Evolutionary conservation across 1,140 invertebrate species (phyloP).

Genomic region (Holotrichia oblita): DNA sequence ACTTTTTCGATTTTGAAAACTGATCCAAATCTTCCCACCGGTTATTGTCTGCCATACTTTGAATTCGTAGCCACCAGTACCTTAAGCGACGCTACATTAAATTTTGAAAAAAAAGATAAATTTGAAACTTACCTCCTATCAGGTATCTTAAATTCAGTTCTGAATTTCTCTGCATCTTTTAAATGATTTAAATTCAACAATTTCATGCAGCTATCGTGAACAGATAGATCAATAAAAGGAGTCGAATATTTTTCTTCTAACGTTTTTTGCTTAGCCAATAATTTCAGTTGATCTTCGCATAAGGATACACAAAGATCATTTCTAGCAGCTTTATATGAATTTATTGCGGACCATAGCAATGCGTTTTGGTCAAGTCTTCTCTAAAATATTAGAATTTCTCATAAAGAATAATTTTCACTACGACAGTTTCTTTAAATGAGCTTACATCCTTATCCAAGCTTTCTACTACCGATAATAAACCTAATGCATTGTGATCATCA

Average conservation of each 20-base stretch:
- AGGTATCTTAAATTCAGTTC: slow-evolving; percentile 90
- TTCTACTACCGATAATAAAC: slow-evolving; percentile 76
- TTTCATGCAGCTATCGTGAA: slow-evolving; percentile 86
- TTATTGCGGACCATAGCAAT: slow-evolving; percentile 71
- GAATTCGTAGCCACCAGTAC: slow-evolving; percentile 90
- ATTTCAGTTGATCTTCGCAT: slow-evolving; percentile 77
- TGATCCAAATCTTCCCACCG: slow-evolving; percentile 91
- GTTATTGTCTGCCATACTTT: slow-evolving; percentile 75
- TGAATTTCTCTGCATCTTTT: slow-evolving; percentile 88
- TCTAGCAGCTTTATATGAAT: slow-evolving; percentile 83
- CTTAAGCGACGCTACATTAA: slow-evolving; percentile 60
- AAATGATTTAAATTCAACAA: slow-evolving; percentile 79
- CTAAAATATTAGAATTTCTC: slow-evolving; percentile 17
- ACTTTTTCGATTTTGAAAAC: slow-evolving; percentile 91
- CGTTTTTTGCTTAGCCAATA: slow-evolving; percentile 54
- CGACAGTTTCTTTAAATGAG: neutral
- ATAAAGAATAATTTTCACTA: neutral
- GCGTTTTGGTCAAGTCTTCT: slow-evolving; percentile 61
- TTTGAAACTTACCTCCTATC: slow-evolving; percentile 76
- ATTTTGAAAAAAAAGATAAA: neutral
- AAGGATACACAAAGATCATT: slow-evolving; percentile 80
- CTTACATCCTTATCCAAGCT: slow-evolving; percentile 63
- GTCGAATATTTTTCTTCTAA: slow-evolving; percentile 58
- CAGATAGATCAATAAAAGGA: slow-evolving; percentile 74
- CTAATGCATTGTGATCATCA: slow-evolving; percentile 88